These are phyloP conservation scores for Cyaniris semiargus DNA, from an alignment of 2,888 invertebrate species.

Conservation along the genomic window DNA sequence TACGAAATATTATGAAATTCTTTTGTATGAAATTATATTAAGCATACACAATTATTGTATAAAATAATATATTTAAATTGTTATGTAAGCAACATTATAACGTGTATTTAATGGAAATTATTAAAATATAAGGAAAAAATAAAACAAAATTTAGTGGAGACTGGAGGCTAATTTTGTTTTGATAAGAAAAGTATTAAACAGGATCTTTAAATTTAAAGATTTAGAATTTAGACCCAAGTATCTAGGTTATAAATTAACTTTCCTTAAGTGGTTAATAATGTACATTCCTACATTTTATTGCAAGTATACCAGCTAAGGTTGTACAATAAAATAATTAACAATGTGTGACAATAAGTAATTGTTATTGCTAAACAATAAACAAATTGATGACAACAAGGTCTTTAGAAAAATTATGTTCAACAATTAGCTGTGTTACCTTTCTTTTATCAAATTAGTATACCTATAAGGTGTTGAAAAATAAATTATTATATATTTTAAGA, in stretches of 20 bases:
- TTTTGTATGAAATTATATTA: neutral
- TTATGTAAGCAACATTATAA: neutral
- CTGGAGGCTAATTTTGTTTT: neutral
- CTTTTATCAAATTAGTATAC: neutral
- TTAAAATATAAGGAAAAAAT: neutral
- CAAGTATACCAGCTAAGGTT: neutral
- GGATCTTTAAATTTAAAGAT: neutral
- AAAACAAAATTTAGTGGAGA: neutral
- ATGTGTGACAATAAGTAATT: slow-evolving; percentile 12
- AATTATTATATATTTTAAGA: too few species aligned
- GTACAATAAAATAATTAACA: neutral
- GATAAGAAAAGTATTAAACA: neutral
- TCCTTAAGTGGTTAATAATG: too few species aligned
- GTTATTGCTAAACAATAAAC: neutral
- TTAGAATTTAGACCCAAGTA: neutral
- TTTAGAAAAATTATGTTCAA: neutral
- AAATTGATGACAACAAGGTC: slow-evolving; percentile 12
- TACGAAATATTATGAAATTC: neutral
- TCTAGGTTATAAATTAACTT: too few species aligned
- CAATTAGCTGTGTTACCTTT: neutral
- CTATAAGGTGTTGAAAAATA: too few species aligned
- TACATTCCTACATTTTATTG: too few species aligned
- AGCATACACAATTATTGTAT: neutral
- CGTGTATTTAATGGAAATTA: neutral
- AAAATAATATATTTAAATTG: neutral